Evolutionary conservation across 2,113 vertebrate species (phyloP), one percentile per base, ranked within the genome.

Genomic region (Upupa epops): DNA sequence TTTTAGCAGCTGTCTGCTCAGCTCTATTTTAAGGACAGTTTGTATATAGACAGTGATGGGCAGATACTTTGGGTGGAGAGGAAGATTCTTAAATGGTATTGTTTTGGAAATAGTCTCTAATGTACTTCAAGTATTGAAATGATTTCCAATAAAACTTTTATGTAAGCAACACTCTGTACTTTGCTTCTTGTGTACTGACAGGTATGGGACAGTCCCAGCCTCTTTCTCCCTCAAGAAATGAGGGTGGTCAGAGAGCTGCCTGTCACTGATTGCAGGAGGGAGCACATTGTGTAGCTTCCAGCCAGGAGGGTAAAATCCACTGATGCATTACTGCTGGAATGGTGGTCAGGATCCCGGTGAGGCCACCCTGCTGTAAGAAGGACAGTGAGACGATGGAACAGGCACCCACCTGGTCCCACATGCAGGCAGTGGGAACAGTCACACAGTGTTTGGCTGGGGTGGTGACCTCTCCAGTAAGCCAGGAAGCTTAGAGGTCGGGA

Each of bases 101-200:
- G 91, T 81, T 97, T 95, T 95, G 94, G 88, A 95, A 97, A 93
- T 92, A 89, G 85, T 94, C 58, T 91, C 87, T 87, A 15, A 58
- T 97, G 89, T 92, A 96, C 86, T 96, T 96, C 77, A 95, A 94
- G 65, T 94, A 97, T 96, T 95, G 86, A 79, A 74, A 93, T 83
- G 91, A 94, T 97, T 97, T 97, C 96, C 97, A 98, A 95, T 98
- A 98, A 98, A 96, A 90, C 85, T 89, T 97, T 97, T 98, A 95
- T 11, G 91, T 97, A 97, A 96, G 90, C 94, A 88, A 90, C 24
- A 28, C n/a, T 21, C 32, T n/a, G 29, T 71, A 32, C n/a, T 56
- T 85, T 55, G 59, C 46, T 52, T 37, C 13, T 1, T 2, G 0
- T 65, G 19, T 55, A 16, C 29, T 6, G 12, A 20, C 5, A 26